Conservation (phyloP, 2,888 invertebrate genomes). For the Arge pagana region DNA sequence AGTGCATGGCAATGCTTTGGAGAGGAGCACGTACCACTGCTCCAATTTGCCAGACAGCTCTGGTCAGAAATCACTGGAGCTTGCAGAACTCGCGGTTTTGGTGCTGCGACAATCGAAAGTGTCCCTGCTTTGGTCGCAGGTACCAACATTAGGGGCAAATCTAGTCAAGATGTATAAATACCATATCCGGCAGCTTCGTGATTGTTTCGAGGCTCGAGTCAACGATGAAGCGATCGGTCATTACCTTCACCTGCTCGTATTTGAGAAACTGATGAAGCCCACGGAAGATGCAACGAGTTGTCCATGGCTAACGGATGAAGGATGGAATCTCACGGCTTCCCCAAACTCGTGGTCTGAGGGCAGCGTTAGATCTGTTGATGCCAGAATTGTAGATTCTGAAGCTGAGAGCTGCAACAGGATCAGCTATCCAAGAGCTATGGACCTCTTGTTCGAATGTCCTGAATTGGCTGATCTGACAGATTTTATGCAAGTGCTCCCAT, state of each 20-base stretch:
- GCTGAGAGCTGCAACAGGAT: slow-evolving; percentile 31
- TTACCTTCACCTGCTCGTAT: slow-evolving; percentile 30
- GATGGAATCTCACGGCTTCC: neutral
- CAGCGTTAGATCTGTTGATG: too few species aligned
- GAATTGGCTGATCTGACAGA: slow-evolving; percentile 37
- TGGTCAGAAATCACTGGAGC: too few species aligned
- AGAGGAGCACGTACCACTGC: neutral
- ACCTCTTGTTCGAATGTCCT: slow-evolving; percentile 30
- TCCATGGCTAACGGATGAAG: too few species aligned
- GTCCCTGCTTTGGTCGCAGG: neutral
- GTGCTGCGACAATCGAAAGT: neutral
- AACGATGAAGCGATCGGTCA: slow-evolving; percentile 22
- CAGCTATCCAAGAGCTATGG: slow-evolving; percentile 25
- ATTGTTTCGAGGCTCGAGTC: slow-evolving; percentile 22
- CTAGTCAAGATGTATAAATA: slow-evolving; percentile 13
- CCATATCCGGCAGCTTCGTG: slow-evolving; percentile 20
- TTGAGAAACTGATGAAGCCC: slow-evolving; percentile 33
- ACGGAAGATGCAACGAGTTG: too few species aligned
- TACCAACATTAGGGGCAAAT: neutral
- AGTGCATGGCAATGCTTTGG: slow-evolving; percentile 35
- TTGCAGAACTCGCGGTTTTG: too few species aligned
- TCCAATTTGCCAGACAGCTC: neutral
- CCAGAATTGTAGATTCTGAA: too few species aligned
- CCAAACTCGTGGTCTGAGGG: neutral
- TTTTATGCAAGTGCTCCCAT: slow-evolving; percentile 26